phyloP scores from a whole-genome alignment of 2,888 invertebrate genomes.

The Halictus ligatus region DNA sequence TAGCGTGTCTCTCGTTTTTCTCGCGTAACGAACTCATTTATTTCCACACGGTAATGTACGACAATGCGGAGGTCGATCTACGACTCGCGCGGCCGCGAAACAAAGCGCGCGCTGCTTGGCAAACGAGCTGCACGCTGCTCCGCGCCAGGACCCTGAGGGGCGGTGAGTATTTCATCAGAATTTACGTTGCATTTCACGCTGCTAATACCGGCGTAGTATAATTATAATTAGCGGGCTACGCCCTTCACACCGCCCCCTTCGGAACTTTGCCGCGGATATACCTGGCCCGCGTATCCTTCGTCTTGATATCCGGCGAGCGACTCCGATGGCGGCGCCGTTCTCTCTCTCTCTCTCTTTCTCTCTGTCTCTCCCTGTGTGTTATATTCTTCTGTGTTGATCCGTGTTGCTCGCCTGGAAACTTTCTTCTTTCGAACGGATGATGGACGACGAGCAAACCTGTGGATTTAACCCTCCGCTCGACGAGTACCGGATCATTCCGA shows the following conservation, averaged over 20 bases:
- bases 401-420: background rate
- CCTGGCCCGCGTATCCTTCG: conserved; percentile 67
- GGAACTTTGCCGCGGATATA: conserved; percentile 62
- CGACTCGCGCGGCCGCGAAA: conserved; percentile 55
- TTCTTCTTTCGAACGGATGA: conserved; percentile 11
- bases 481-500: conserved; percentile 2
- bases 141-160: conserved; percentile 68
- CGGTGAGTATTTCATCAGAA: conserved; percentile 80
- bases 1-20: conserved; percentile 59
- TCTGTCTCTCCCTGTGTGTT: background rate
- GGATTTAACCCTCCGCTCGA: conserved; percentile 2
- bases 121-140: conserved; percentile 59
- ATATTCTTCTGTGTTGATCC: background rate
- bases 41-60: conserved; percentile 56
- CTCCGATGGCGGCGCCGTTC: conserved; percentile 36
- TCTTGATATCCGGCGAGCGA: conserved; percentile 65
- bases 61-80: conserved; percentile 63
- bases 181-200: conserved; percentile 83
- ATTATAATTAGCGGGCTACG: conserved; percentile 84
- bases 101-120: conserved; percentile 61
- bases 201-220: conserved; percentile 83
- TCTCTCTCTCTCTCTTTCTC: background rate
- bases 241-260: conserved; percentile 82
- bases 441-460: conserved; percentile 7
- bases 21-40: conserved; percentile 63